Evolutionary conservation across 2,797 vertebrate species (phyloP).

Genomic region (Gymnopithys bicolor): DNA sequence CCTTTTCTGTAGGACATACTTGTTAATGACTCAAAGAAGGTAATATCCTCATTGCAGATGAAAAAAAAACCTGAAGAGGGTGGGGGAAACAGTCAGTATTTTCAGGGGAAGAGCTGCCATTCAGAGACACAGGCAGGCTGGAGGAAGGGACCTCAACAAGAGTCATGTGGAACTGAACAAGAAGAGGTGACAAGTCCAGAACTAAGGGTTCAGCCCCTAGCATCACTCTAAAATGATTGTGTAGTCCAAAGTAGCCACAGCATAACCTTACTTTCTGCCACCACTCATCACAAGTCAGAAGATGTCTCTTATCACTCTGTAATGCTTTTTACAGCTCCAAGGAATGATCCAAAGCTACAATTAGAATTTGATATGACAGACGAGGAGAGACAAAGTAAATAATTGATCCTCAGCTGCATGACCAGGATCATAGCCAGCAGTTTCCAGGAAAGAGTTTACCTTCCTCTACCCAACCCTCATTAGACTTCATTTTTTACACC

Average conservation of each 20-base stretch:
- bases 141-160: background rate
- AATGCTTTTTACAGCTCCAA: background rate
- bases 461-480: background rate
- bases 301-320: background rate
- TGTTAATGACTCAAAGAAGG: background rate
- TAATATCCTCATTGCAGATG: background rate
- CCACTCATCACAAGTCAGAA: background rate
- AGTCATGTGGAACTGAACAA: background rate
- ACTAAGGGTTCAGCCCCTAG: background rate
- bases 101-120: background rate
- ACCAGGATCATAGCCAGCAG: background rate
- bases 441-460: background rate
- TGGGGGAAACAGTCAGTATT: background rate
- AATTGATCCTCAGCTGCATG: background rate
- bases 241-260: background rate
- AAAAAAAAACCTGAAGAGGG: background rate
- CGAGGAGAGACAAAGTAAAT: background rate
- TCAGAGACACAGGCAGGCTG: background rate
- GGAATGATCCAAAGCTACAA: background rate
- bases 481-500: background rate
- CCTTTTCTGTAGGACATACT: background rate
- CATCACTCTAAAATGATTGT: background rate
- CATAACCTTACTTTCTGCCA: background rate
- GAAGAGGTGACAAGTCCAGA: background rate
- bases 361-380: background rate